Evolutionary conservation across 2,797 vertebrate genomes (phyloP).

Genomic region (Meda fulgida): DNA sequence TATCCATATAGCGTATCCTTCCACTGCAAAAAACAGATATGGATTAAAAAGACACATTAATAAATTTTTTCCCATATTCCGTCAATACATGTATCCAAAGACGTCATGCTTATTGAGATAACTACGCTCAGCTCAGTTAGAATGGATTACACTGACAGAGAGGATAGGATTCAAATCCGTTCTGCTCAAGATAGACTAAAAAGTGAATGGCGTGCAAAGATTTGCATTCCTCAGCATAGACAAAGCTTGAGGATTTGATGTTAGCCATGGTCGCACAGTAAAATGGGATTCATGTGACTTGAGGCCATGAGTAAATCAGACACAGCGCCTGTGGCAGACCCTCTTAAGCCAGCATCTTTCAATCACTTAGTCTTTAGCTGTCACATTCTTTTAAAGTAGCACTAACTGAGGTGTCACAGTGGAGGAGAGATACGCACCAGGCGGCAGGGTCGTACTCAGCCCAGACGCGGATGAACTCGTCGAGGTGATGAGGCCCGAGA

Average conservation of each 20-base stretch:
- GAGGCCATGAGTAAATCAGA: slow-evolving; percentile 35
- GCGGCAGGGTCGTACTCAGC: slow-evolving; percentile 97
- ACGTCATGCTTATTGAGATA: slow-evolving; percentile 15
- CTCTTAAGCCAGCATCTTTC: slow-evolving; percentile 5
- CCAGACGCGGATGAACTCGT: slow-evolving; percentile 98
- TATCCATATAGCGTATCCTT: slow-evolving; percentile 96
- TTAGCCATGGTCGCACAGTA: slow-evolving; percentile 57
- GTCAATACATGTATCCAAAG: background rate
- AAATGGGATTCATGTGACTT: slow-evolving; percentile 58
- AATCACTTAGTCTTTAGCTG: slow-evolving; percentile 37
- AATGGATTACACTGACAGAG: slow-evolving; percentile 46
- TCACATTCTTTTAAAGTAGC: slow-evolving; percentile 25
- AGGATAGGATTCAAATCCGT: slow-evolving; percentile 43
- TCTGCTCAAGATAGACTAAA: slow-evolving; percentile 51
- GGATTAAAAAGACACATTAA: slow-evolving; percentile 69
- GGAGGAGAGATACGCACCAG: slow-evolving; percentile 81
- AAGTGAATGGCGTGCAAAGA: slow-evolving; percentile 57
- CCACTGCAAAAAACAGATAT: slow-evolving; percentile 87
- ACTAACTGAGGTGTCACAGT: slow-evolving; percentile 27
- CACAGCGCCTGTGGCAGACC: slow-evolving; percentile 2
- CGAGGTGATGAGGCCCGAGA: slow-evolving; percentile 95
- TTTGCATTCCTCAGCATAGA: slow-evolving; percentile 68
- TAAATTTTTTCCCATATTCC: slow-evolving; percentile 12
- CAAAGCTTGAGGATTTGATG: slow-evolving; percentile 48
- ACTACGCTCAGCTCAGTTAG: slow-evolving; percentile 15